Evolutionary conservation across 2,888 invertebrate genomes (phyloP).

Genomic region (Ochropleura plecta): DNA sequence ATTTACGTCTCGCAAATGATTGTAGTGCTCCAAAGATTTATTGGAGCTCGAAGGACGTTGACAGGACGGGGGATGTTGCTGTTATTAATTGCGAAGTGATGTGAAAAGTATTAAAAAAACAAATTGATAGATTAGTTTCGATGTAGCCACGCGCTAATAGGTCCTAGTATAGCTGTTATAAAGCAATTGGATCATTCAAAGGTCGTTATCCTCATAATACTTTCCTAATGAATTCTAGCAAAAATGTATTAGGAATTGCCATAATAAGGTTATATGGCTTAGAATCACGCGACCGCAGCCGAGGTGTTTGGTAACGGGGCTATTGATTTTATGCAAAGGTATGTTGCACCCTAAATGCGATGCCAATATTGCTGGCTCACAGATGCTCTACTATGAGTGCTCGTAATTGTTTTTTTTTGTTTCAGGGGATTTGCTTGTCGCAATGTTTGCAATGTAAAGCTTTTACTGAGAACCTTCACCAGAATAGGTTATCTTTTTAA

Average conservation of each 20-base stretch:
- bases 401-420: slow-evolving; percentile 56
- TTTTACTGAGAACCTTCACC: slow-evolving; percentile 7
- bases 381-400: slow-evolving; percentile 19
- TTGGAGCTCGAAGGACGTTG: neutral
- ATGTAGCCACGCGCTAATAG: neutral
- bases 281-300: slow-evolving; percentile 54
- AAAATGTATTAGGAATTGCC: slow-evolving; percentile 37
- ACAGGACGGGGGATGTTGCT: neutral
- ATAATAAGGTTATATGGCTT: slow-evolving; percentile 34
- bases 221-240: slow-evolving; percentile 27
- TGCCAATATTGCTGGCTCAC: slow-evolving; percentile 48
- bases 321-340: slow-evolving; percentile 68
- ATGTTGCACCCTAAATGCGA: slow-evolving; percentile 62
- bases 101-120: neutral
- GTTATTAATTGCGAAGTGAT: neutral
- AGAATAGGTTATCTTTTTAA: neutral
- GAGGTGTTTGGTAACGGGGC: slow-evolving; percentile 53
- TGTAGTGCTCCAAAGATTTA: neutral
- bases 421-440: slow-evolving; percentile 21
- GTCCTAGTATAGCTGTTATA: neutral
- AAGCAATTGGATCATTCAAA: slow-evolving; percentile 20
- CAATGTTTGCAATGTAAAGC: slow-evolving; percentile 13
- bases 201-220: slow-evolving; percentile 38
- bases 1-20: slow-evolving; percentile 8
- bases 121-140: neutral